phyloP scores from a whole-genome alignment of 92 coral and sea anemone genomes.

The Pocillopora meandrina region DNA sequence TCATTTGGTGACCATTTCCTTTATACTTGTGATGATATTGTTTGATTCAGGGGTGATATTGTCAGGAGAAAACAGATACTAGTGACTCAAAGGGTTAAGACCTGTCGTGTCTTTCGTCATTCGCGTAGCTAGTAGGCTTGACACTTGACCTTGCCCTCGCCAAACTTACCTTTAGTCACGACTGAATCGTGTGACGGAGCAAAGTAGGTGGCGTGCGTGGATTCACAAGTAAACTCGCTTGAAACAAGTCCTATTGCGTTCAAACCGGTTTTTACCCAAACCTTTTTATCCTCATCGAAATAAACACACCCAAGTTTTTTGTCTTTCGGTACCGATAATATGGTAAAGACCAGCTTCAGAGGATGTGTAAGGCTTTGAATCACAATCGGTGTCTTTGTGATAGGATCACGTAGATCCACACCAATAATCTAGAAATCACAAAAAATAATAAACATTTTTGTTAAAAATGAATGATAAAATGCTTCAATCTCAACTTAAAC shows the following conservation, averaged over 20 bases:
- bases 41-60: no score
- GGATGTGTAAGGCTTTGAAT: not conserved
- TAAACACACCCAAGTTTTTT: not conserved
- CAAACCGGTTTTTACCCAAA: constrained; percentile 15
- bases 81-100: no score
- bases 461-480: no score
- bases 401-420: not conserved
- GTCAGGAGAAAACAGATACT: no score
- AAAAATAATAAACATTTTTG: not conserved
- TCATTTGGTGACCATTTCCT: no score
- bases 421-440: not conserved
- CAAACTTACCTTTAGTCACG: not conserved
- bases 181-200: constrained; percentile 5
- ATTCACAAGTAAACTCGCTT: not conserved
- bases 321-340: not conserved
- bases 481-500: no score
- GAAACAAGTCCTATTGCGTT: not conserved
- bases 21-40: no score
- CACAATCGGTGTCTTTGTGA: not conserved
- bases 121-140: no score
- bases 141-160: no score
- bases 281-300: not conserved
- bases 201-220: constrained; percentile 12
- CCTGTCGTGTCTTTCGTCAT: no score
- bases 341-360: not conserved